Conservation (phyloP, 2,113 vertebrate species). For the Pelvicachromis taeniatus region DNA sequence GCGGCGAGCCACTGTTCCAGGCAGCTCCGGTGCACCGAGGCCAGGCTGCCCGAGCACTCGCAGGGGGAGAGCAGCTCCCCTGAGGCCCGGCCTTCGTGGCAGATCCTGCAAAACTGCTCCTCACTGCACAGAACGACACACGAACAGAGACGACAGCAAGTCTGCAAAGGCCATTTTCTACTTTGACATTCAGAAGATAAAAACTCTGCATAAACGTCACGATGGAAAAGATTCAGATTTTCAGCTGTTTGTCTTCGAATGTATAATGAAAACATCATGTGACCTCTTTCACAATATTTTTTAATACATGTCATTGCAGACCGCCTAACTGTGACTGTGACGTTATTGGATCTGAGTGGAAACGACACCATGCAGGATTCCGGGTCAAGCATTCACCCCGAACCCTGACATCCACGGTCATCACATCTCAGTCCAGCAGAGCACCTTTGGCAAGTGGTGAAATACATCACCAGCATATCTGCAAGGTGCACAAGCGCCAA, state of each 20-base stretch:
- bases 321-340: not conserved
- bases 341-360: not conserved
- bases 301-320: not conserved
- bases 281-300: not conserved
- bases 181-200: fast-evolving
- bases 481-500: fast-evolving
- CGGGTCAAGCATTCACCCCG: too few species aligned
- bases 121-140: conserved; percentile 34
- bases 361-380: not conserved
- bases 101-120: conserved; percentile 71
- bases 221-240: not conserved
- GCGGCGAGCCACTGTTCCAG: conserved; percentile 70
- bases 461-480: not conserved
- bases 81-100: conserved; percentile 45
- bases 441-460: not conserved
- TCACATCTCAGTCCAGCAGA: not conserved
- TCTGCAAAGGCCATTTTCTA: not conserved
- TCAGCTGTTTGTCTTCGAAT: not conserved
- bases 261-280: not conserved
- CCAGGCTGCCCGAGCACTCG: conserved; percentile 66
- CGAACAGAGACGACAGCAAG: not conserved
- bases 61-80: conserved; percentile 70
- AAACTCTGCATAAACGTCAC: not conserved
- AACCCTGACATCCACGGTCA: not conserved
- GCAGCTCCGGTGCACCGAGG: conserved; percentile 64